Conservation (phyloP, 2,113 vertebrate species). For the Silurus glanis region DNA sequence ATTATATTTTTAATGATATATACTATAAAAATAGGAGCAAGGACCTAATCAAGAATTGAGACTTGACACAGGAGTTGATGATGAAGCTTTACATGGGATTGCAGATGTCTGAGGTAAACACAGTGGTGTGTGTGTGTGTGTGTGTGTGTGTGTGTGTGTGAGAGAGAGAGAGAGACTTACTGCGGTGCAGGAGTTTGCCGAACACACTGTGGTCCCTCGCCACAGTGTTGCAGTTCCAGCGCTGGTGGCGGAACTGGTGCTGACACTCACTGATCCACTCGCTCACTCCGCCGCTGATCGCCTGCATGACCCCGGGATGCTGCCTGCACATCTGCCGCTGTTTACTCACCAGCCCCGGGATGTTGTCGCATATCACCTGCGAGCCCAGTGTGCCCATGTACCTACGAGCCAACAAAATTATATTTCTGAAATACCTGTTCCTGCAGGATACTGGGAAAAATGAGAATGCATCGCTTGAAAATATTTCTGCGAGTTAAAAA, state of each 20-base stretch:
- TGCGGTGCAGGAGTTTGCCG: conserved; percentile 83
- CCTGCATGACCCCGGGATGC: conserved; percentile 86
- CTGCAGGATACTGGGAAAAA: no score
- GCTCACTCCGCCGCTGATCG: conserved; percentile 82
- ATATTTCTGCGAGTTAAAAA: no score
- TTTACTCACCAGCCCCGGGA: conserved; percentile 88
- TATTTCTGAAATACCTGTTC: no score
- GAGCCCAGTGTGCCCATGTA: conserved; percentile 90
- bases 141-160: neutral
- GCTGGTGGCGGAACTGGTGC: conserved; percentile 91
- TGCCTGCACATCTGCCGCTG: conserved; percentile 93
- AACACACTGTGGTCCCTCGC: conserved; percentile 86
- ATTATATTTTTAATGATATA: neutral
- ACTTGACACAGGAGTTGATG: neutral
- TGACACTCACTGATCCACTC: conserved; percentile 93
- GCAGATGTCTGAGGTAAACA: neutral
- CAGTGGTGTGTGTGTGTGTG: neutral
- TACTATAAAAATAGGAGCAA: neutral
- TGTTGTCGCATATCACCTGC: conserved; percentile 94
- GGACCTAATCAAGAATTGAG: neutral
- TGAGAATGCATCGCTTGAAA: no score
- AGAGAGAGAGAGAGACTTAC: conserved; percentile 76
- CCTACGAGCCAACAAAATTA: conserved; percentile 64
- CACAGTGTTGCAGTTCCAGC: conserved; percentile 92
- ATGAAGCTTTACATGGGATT: neutral